phyloP scores from a whole-genome alignment of 2,888 invertebrate genomes.

The Lagria hirta region DNA sequence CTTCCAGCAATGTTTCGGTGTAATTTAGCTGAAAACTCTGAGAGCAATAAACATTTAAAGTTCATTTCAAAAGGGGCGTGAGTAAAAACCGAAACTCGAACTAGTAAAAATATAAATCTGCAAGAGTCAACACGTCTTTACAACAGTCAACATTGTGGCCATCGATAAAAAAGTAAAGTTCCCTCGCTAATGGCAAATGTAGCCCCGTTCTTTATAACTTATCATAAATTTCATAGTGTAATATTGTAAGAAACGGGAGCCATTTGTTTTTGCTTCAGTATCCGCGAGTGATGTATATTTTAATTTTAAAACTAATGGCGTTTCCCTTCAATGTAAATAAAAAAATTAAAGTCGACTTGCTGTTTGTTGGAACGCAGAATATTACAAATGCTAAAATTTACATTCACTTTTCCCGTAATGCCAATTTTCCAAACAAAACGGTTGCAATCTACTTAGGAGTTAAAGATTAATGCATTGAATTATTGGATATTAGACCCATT shows the following conservation, averaged over 20 bases:
- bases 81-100: slow-evolving; percentile 29
- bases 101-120: slow-evolving; percentile 41
- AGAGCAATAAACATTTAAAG: slow-evolving; percentile 23
- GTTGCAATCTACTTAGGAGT: slow-evolving; percentile 7
- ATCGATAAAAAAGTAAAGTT: slow-evolving; percentile 49
- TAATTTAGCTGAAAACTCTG: slow-evolving; percentile 25
- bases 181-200: slow-evolving; percentile 49
- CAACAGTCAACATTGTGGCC: slow-evolving; percentile 46
- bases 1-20: slow-evolving; percentile 22
- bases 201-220: slow-evolving; percentile 50
- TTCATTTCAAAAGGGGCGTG: slow-evolving; percentile 25
- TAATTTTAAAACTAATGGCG: slow-evolving; percentile 54
- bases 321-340: slow-evolving; percentile 50
- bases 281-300: slow-evolving; percentile 53
- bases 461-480: too few species aligned
- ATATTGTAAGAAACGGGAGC: slow-evolving; percentile 50
- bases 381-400: slow-evolving; percentile 44
- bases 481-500: too few species aligned
- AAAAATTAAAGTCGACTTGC: slow-evolving; percentile 44
- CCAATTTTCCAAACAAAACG: slow-evolving; percentile 9
- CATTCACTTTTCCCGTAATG: slow-evolving; percentile 32
- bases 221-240: slow-evolving; percentile 52
- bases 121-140: slow-evolving; percentile 47
- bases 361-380: slow-evolving; percentile 39
- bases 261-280: slow-evolving; percentile 51